Percentiles rank a stretch among this genome's conserved stretches.
Evolutionary conservation across 2,113 vertebrate genomes (phyloP).

Genomic region (Oplegnathus fasciatus): DNA sequence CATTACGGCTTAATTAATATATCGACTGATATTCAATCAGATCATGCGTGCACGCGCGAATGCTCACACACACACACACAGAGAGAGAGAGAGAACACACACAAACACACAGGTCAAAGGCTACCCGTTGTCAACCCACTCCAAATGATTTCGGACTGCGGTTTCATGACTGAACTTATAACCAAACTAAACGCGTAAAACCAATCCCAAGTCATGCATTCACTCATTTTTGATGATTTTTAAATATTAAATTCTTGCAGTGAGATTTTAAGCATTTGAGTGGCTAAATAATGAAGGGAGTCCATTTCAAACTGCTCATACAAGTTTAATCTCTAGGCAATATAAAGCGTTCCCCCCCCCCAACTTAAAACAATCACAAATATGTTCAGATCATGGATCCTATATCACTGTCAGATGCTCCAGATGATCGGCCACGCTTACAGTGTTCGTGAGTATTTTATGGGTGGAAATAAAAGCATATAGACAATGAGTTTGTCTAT

Average conservation of each 20-base stretch:
- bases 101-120: constrained; percentile 53
- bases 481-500: constrained; percentile 56
- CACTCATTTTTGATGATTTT: constrained; percentile 7
- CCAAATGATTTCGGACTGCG: constrained; percentile 5
- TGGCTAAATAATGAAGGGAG: neutral
- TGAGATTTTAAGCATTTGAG: neutral
- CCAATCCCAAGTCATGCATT: neutral
- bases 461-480: constrained; percentile 43
- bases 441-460: constrained; percentile 29
- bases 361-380: constrained; percentile 8
- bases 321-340: neutral
- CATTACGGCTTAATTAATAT: constrained; percentile 15
- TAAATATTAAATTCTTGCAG: neutral
- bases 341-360: neutral
- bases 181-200: constrained; percentile 9
- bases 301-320: neutral
- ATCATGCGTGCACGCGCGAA: neutral
- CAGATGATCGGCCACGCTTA: constrained; percentile 14
- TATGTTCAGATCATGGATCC: constrained; percentile 2
- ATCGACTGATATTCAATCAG: constrained; percentile 17
- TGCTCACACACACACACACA: constrained; percentile 10
- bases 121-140: constrained; percentile 13
- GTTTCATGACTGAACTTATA: constrained; percentile 8
- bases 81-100: constrained; percentile 25
- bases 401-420: constrained; percentile 7